These are phyloP conservation scores for Hermaeophaga mercurialis DNA, from an alignment of 2,888 invertebrate genomes.

Conservation along the genomic window DNA sequence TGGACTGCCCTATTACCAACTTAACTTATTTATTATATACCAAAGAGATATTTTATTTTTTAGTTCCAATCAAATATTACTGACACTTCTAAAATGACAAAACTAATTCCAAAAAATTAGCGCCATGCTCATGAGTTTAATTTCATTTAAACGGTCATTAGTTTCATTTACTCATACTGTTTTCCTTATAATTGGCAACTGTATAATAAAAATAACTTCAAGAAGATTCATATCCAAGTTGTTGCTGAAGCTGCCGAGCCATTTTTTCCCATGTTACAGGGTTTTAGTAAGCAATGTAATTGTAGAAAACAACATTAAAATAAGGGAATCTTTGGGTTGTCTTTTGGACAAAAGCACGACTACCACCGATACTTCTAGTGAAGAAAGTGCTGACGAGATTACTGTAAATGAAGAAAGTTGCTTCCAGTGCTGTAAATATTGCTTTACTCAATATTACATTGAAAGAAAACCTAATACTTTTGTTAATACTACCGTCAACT, in stretches of 20 bases:
- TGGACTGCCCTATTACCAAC: too few species aligned
- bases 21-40: too few species aligned
- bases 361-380: slow-evolving; percentile 17
- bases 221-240: slow-evolving; percentile 36
- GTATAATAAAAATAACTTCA: slow-evolving; percentile 28
- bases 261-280: slow-evolving; percentile 38
- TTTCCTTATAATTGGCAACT: slow-evolving; percentile 28
- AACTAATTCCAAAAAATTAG: too few species aligned
- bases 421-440: slow-evolving; percentile 30
- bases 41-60: too few species aligned
- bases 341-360: background rate
- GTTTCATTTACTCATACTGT: slow-evolving; percentile 10
- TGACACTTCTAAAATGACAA: too few species aligned
- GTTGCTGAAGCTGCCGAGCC: slow-evolving; percentile 34
- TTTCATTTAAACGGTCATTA: background rate
- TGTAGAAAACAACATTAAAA: slow-evolving; percentile 32
- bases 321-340: slow-evolving; percentile 22
- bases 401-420: background rate
- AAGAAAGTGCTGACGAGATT: slow-evolving; percentile 4
- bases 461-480: slow-evolving; percentile 1
- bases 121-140: background rate
- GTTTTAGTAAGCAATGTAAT: slow-evolving; percentile 30
- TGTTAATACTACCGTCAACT: background rate
- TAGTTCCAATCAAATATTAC: too few species aligned
- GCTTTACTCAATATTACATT: slow-evolving; percentile 7